Evolutionary conservation across 2,888 invertebrate genomes (phyloP), one percentile per base, ranked within the genome.

Genomic region (Fragum fragum): DNA sequence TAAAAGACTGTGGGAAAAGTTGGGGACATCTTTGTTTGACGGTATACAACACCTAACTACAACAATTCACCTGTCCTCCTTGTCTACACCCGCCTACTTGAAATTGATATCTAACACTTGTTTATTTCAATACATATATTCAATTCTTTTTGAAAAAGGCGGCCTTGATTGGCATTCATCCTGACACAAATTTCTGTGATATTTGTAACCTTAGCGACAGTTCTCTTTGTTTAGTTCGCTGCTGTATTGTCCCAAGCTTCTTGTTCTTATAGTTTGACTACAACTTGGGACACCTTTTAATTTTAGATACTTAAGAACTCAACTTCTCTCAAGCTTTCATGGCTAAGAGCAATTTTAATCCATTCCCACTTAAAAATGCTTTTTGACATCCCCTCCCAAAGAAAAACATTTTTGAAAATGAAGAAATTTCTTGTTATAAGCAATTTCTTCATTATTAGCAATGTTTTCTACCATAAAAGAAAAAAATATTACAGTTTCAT

Each of bases 21-120:
- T 42, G 63, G 1, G 76, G 73, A 81, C 73, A 79, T 42, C 52
- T 57, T 73, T 81, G 84, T 85, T 74, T 76, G 79, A 28, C 42
- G 73, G 79, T 76, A 79, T 76, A 85, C 81, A 85, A 79, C 76
- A 79, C 76, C 76, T 79, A 74, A 85, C 76, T 61, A 71, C 61
- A 69, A 73, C 71, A 73, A 85, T 85, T 76, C 81, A 72, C 57
- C 76, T 85, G 84, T 85, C 84, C 76, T 32, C 52, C 66, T 36
- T 73, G 75, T 82, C 78, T 82, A 82, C 81, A 32, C 39, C 66
- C 72, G 71, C 68, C 76, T 69, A 70, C 79, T 83, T 83, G 83
- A 79, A 77, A 83, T 61, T 73, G 79, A 83, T 79, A 83, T 69
- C 32, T 28, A 23, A 66, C 42, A 42, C 66, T 66, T 26, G 42